Base-by-base conservation (phyloP, 2,888 invertebrate species). In the Apotomis capreana region DNA sequence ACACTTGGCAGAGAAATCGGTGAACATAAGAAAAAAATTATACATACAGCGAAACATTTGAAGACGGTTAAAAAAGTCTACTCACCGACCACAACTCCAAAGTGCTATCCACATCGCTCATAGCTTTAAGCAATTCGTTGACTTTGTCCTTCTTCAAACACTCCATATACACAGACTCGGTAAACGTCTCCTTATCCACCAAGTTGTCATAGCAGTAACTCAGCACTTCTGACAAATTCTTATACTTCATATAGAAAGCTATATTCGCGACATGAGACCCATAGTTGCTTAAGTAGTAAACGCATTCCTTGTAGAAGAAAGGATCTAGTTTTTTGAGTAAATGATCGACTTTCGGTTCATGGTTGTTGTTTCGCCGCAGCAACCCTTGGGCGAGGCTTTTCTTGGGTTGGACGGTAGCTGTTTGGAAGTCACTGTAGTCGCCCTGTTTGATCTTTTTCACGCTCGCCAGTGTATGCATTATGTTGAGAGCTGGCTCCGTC, bases 261-360 rank as follows among this genome's bases (percentile, higher is more conserved):
- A 98, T 94, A 69, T 97, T 94, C 9, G 96, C 95, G 0, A 94
- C 90, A 80, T 96, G 95, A 3, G 96, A 96, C 0, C 97, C 98
- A 81, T 98, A 98, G 73, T 95, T 95, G 3, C 94, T 94, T 3
- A 98, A 90, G 86, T 98, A 98, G 85, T 96, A 97, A 2, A 97
- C 87, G 79, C 97, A 97, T 88, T 98, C 98, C 74, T 96, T 95
- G 79, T 96, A 96, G 76, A 95, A 94, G 76, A 94, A 92, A 0
- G 94, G 93, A 73, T 95, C 94, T 0, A 95, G 81, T 77, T 86
- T 87, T 76, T 89, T 90, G 13, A 81, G 81, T 15, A 84, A 83
- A 51, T 88, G 79, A 60, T 91, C 89, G 0, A 83, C 65, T 81
- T 92, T 93, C 0, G 85, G 81, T 76, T 92, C 91, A 0, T 88